Base-by-base conservation (phyloP, 2,888 invertebrate species). In the Eristalinus sepulchralis region DNA sequence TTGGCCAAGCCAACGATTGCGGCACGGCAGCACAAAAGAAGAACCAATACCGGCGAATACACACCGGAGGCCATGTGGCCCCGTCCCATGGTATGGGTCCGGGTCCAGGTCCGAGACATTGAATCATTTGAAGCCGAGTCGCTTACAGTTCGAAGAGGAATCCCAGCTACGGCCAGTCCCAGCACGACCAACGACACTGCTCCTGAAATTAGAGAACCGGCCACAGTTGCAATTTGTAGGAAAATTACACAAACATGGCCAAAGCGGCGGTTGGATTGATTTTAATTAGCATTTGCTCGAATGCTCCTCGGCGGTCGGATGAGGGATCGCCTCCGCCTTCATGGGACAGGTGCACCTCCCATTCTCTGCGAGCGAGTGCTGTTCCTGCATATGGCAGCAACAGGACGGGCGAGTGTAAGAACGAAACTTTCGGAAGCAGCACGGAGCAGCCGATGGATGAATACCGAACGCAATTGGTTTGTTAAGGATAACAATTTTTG, bases 181-280 rank as follows among this genome's bases (percentile, higher is more conserved):
- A 34, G 10, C 34, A 34, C 68, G 36, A 55, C 47, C 60, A 33
- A 22, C 33, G 36, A 53, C 53, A 55, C 34, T 11, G 39, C 63
- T 57, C 57, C 55, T 66, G 39, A 79, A 82, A 79, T 71, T 78
- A 71, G 82, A 72, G 72, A 55, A 71, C 55, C 53, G n/a, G 57
- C 82, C 67, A 79, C 78, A 82, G 82, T 86, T 71, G 75, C 82
- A 82, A 82, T 85, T 81, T 82, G 85, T 85, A 77, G 78, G 17
- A 75, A 79, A 78, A 86, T 86, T 83, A 79, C 83, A 86, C 86
- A 78, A 83, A 82, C 86, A 86, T 82, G 75, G 82, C 39, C 72
- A 63, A 47, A 86, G 78, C 73, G 77, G 86, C 17, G 47, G 47
- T 47, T 75, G 86, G 83, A 86, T 83, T 83, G 86, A 86, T 86